Percentiles rank a stretch among this genome's conserved stretches.
phyloP scores from a whole-genome alignment of 2,888 invertebrate genomes.

The Acanthosepion lycidas region DNA sequence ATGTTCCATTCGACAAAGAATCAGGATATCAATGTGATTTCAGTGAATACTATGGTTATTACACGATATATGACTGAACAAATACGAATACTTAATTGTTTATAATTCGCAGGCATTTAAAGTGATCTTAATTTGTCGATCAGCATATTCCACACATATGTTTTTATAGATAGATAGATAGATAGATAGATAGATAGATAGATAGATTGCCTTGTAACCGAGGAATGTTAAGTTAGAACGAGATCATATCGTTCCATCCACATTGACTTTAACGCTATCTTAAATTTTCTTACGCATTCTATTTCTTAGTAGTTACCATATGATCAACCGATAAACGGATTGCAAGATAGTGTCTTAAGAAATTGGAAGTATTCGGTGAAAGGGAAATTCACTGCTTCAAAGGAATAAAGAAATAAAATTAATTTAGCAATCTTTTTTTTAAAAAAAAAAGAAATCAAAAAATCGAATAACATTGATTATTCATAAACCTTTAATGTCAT shows the following conservation, averaged over 20 bases:
- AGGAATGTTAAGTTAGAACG: conserved; percentile 2
- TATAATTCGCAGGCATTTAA: too few species aligned
- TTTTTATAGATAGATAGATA: too few species aligned
- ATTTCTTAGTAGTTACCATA: neutral
- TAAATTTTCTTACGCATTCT: neutral
- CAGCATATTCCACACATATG: too few species aligned
- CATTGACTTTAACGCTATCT: neutral
- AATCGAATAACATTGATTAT: too few species aligned
- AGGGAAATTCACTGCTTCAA: neutral
- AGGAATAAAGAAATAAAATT: neutral
- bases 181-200: too few species aligned
- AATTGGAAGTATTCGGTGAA: neutral
- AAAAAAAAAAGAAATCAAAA: neutral
- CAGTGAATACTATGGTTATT: too few species aligned
- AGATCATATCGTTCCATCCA: neutral
- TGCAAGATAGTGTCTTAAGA: neutral
- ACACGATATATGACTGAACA: too few species aligned
- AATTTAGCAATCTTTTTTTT: neutral
- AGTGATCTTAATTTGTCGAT: too few species aligned
- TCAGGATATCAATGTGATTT: too few species aligned
- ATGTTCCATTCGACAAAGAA: too few species aligned
- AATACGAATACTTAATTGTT: too few species aligned
- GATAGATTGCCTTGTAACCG: neutral
- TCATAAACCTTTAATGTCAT: neutral
- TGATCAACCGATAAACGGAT: neutral